phyloP scores from a whole-genome alignment of 1,140 invertebrate species.

The Apis dorsata region DNA sequence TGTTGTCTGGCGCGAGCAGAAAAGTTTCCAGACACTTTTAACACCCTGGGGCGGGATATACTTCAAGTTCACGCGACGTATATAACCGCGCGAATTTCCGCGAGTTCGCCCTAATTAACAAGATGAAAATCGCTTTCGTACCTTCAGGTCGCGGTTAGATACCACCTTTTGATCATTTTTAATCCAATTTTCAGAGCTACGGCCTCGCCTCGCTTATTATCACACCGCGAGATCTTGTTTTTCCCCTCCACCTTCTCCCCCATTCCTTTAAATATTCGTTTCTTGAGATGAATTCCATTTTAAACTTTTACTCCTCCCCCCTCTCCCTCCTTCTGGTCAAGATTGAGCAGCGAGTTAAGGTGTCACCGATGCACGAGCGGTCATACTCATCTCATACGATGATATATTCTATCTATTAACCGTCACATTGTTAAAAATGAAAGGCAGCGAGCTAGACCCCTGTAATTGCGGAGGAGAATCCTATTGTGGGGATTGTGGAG shows the following conservation, averaged over 20 bases:
- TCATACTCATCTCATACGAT: no score
- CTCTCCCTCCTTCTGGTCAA: no score
- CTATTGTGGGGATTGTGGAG: not conserved
- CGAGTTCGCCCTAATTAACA: constrained; percentile 39
- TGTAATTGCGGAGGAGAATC: constrained; percentile 9
- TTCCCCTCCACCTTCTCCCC: not conserved
- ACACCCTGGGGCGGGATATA: not conserved
- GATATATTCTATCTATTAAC: constrained; percentile 27
- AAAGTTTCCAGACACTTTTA: constrained; percentile 28
- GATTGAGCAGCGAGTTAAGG: constrained; percentile 10
- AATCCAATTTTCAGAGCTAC: constrained; percentile 21
- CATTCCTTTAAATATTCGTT: not conserved
- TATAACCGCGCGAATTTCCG: constrained; percentile 24
- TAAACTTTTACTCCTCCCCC: not conserved
- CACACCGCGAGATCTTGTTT: constrained; percentile 10
- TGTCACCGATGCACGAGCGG: constrained; percentile 25
- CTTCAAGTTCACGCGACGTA: constrained; percentile 7
- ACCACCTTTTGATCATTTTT: constrained; percentile 27
- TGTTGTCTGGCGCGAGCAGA: not conserved
- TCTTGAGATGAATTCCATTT: constrained; percentile 29
- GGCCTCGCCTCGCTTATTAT: constrained; percentile 7
- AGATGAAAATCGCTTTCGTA: constrained; percentile 25
- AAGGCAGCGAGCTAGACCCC: not conserved
- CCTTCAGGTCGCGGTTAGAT: not conserved
- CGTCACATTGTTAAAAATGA: constrained; percentile 29